Conservation (phyloP, 2,797 vertebrate genomes). For the Balearica regulorum region DNA sequence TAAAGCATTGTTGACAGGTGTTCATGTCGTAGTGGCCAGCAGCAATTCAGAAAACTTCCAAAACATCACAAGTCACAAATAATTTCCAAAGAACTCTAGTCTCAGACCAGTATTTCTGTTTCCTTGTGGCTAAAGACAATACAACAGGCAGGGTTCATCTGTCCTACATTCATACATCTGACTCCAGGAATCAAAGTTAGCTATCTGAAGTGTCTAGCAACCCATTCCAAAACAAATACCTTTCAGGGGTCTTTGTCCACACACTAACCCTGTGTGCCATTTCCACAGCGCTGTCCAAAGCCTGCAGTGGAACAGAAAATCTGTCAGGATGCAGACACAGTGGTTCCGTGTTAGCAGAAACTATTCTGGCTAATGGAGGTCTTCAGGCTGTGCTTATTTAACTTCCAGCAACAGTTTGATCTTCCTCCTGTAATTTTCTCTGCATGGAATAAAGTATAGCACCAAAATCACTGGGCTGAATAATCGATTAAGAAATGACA, state of each 20-base stretch:
- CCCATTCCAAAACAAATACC: background rate
- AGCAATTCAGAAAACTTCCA: background rate
- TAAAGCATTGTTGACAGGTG: background rate
- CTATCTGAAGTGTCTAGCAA: background rate
- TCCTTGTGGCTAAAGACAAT: background rate
- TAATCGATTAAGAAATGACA: background rate
- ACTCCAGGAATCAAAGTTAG: background rate
- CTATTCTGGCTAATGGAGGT: background rate
- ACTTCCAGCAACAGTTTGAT: background rate
- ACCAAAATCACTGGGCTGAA: background rate
- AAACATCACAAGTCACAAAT: background rate
- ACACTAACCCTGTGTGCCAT: background rate
- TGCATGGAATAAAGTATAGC: background rate
- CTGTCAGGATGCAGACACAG: background rate
- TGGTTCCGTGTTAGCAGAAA: background rate
- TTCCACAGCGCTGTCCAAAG: background rate
- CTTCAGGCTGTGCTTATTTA: background rate
- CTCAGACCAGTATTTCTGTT: background rate
- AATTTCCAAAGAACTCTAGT: background rate
- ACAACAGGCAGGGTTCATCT: fast-evolving
- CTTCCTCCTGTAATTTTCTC: background rate
- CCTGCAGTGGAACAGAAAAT: background rate
- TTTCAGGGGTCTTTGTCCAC: background rate
- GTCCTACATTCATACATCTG: background rate
- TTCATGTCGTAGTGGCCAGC: background rate